Base-by-base conservation (phyloP, 1,140 invertebrate genomes). In the Dufourea novaeangliae region DNA sequence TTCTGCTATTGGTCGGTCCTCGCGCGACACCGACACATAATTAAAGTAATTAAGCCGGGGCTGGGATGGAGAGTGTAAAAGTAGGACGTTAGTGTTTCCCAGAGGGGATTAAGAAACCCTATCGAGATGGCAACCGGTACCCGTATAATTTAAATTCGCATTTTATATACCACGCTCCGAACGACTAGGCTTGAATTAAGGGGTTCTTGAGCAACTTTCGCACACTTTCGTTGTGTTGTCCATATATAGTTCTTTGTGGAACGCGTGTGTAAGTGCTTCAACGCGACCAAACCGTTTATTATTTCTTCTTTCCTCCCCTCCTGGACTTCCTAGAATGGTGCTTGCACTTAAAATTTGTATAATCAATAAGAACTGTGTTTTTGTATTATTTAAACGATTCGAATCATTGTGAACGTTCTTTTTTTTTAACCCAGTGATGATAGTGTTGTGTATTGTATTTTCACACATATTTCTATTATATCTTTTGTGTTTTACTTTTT, bases 41-140 rank as follows among this genome's bases (percentile, higher is more conserved):
- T 91, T 86, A 90, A 84, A 88, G 87, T 89, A 91, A 90, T 90
- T 90, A 90, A 83, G 52, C 29, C 56, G 57, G 77, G 66, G 68
- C 25, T 37, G 77, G n/a, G 76, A 75, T 70, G 52, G 57, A 69
- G 80, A 85, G 82, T 46, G 80, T 75, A 32, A 84, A 91, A 91
- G 83, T 91, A 90, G 90, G 88, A 76, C 90, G 86, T 88, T 84
- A 86, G 78, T 84, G 86, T 88, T 89, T 82, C 82, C 63, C 77
- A 83, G 79, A 83, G 85, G 77, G 85, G 88, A 91, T 91, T 91
- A 91, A 91, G 90, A 91, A 91, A 85, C 89, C 89, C 74, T 88
- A 90, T 79, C 79, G 85, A 61, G 84, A 80, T 88, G 52, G 69
- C 83, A 80, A 84, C 76, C 75, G 74, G 73, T 85, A 82, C 80